Evolutionary conservation across 1,140 invertebrate genomes (phyloP), one percentile per base, ranked within the genome.

Genomic region (Physella acuta): DNA sequence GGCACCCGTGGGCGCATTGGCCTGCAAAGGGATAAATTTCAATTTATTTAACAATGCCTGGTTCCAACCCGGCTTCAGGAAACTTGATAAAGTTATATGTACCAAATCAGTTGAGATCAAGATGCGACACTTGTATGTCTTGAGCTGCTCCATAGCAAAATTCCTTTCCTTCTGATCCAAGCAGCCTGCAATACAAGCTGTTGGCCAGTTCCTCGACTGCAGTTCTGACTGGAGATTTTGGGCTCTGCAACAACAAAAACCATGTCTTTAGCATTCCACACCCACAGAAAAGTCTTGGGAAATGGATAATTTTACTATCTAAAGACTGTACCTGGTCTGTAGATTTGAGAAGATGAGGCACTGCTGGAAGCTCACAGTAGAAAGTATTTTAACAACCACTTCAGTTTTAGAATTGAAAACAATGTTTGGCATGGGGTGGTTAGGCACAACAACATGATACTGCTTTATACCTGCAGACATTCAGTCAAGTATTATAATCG

Each of bases 331-430:
- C 90, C 88, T 89, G 26, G 88, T 88, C 82, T 95, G 91, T 81
- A 92, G 92, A 82, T 95, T 96, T 56, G 91, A 91, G 86, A 98
- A 99, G 36, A 98, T 88, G 2, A 98, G 83, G 79, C 92, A 94
- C 82, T 98, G 96, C 61, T 92, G 92, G 81, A 95, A 98, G 30
- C 89, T 83, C 30, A 92, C 85, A 68, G 86, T 88, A 2, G 87
- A 86, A 51, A 98, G 85, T 58, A 98, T 88, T 76, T 90, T 87
- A 1, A 88, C 71, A 3, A 97, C 82, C 73, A 89, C 88, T 33
- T 90, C 85, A 70, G 91, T 86, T 85, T 95, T 95, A 52, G 87
- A 83, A 75, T 90, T 82, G 80, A 87, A 86, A 36, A 82, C 74
- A 66, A 86, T 78, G 51, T 87, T 79, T n/a, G 81, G 74, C 28